phyloP scores from a whole-genome alignment of 2,888 invertebrate genomes.

The Rhamnusium bicolor region DNA sequence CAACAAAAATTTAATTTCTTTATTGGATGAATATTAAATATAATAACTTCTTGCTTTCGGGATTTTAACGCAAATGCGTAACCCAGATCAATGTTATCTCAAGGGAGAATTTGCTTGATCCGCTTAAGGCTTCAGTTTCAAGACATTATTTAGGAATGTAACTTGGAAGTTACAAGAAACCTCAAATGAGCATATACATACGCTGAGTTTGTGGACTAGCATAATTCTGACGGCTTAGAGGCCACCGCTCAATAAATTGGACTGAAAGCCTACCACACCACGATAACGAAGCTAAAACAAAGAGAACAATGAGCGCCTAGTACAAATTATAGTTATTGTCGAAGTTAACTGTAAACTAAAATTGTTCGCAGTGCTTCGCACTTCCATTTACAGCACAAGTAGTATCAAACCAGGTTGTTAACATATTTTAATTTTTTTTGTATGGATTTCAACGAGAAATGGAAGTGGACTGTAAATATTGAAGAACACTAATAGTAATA shows the following conservation, averaged over 20 bases:
- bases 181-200: slow-evolving; percentile 48
- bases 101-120: slow-evolving; percentile 14
- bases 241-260: slow-evolving; percentile 55
- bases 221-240: slow-evolving; percentile 58
- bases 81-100: slow-evolving; percentile 11
- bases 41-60: background rate
- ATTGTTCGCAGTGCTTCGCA: slow-evolving; percentile 11
- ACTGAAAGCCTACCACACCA: slow-evolving; percentile 49
- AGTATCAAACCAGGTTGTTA: background rate
- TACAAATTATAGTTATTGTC: slow-evolving; percentile 46
- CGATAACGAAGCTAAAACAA: slow-evolving; percentile 51
- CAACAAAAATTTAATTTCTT: background rate
- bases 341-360: slow-evolving; percentile 28
- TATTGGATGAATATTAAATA: background rate
- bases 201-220: slow-evolving; percentile 53
- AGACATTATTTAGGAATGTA: slow-evolving; percentile 56
- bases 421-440: background rate
- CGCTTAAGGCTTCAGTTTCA: slow-evolving; percentile 21
- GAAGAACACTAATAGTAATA: no score
- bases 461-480: no score
- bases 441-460: no score
- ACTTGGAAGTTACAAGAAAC: slow-evolving; percentile 45
- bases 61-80: background rate
- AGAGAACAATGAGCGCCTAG: slow-evolving; percentile 36
- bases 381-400: background rate